These are phyloP conservation scores for Neotoxoptera formosana DNA, from an alignment of 1,140 invertebrate species.

Conservation along the genomic window DNA sequence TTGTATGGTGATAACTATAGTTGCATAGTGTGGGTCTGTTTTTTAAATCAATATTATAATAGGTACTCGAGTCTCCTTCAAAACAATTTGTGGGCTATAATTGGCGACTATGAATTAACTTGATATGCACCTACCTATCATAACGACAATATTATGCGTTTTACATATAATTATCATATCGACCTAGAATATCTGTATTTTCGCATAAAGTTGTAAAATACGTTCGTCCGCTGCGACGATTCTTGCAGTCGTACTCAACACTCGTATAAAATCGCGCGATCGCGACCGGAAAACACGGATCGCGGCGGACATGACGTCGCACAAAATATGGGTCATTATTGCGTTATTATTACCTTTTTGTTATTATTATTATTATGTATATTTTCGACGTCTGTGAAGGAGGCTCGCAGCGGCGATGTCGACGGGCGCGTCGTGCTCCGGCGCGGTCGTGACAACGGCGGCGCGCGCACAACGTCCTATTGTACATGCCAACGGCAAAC, in stretches of 20 bases:
- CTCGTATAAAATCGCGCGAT: neutral
- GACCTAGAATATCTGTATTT: neutral
- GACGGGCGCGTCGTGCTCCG: neutral
- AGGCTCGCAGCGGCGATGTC: neutral
- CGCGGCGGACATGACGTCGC: neutral
- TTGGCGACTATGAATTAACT: neutral
- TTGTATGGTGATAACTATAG: neutral
- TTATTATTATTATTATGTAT: neutral
- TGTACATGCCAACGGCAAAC: neutral
- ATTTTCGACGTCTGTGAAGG: neutral
- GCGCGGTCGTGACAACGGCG: neutral
- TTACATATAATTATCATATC: neutral
- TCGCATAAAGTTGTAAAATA: neutral
- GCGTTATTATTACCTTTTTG: neutral
- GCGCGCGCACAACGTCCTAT: neutral
- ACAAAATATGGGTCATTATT: constrained; percentile 19
- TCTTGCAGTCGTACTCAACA: neutral
- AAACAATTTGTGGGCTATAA: neutral
- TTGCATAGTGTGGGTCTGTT: neutral
- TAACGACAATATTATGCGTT: neutral
- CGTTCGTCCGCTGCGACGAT: neutral
- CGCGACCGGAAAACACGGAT: neutral
- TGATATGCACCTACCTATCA: neutral
- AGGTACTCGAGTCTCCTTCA: too few relatives aligned
- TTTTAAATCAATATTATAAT: neutral